A percentile compares a stretch with the other conserved stretches of the same genome.
These are phyloP conservation scores for Hirtodrosophila confusa DNA, from an alignment of 2,888 invertebrate genomes.

Conservation along the genomic window DNA sequence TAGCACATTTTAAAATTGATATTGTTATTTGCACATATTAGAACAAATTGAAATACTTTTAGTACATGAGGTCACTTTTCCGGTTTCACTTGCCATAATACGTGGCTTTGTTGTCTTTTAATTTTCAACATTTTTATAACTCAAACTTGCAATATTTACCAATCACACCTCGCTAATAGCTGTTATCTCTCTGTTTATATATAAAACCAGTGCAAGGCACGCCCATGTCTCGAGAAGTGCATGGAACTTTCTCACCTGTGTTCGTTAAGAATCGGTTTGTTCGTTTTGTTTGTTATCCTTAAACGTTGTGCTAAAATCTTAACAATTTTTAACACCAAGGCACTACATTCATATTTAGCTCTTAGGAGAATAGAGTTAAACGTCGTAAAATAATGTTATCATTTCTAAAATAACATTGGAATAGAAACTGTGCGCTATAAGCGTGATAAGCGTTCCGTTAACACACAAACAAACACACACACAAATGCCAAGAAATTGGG, in stretches of 20 bases:
- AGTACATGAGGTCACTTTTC: not conserved
- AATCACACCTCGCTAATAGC: conserved; percentile 3
- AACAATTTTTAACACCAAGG: conserved; percentile 50
- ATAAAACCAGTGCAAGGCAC: conserved; percentile 2
- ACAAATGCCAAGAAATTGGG: conserved; percentile 18
- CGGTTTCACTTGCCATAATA: not conserved
- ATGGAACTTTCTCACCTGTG: conserved; percentile 50
- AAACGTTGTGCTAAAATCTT: conserved; percentile 53
- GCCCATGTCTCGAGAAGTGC: conserved; percentile 7
- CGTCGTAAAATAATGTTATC: conserved; percentile 50
- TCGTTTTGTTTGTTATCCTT: conserved; percentile 55
- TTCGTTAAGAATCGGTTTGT: conserved; percentile 60
- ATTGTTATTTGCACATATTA: no score
- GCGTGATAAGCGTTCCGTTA: no score
- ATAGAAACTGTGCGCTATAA: conserved; percentile 18
- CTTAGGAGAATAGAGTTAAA: conserved; percentile 42
- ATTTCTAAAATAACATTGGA: conserved; percentile 24
- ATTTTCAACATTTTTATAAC: not conserved
- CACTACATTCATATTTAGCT: conserved; percentile 55
- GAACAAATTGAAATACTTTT: no score
- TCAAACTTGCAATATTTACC: conserved; percentile 15
- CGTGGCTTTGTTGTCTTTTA: not conserved
- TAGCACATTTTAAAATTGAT: no score
- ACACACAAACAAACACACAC: conserved; percentile 30
- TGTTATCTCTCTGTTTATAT: conserved; percentile 16